A percentile compares a stretch with the other conserved stretches of the same genome.
Conservation (phyloP, 2,888 invertebrate genomes). For the Orthosia incerta region DNA sequence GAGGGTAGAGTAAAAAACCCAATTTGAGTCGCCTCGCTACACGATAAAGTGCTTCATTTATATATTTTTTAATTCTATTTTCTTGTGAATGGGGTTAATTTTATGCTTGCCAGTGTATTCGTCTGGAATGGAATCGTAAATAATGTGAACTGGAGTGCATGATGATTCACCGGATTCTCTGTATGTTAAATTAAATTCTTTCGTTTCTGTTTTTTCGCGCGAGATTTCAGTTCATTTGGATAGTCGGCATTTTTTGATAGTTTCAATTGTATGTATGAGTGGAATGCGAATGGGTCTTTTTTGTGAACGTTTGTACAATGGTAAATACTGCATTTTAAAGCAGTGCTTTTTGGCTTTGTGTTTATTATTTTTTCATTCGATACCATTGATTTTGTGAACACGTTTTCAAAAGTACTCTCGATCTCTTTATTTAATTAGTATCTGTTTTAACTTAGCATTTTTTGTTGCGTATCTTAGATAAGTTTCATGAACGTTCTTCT, state of each 20-base stretch:
- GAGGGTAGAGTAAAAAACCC: slow-evolving; percentile 74
- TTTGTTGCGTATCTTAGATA: no score
- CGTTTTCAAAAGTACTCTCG: background rate
- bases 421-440: background rate
- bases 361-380: background rate
- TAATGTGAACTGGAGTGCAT: slow-evolving; percentile 58
- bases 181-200: slow-evolving; percentile 57
- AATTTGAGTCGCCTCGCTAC: slow-evolving; percentile 73
- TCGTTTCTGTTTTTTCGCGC: slow-evolving; percentile 32
- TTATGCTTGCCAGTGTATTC: slow-evolving; percentile 67
- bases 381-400: background rate
- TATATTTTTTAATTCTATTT: slow-evolving; percentile 76
- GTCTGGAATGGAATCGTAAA: slow-evolving; percentile 59
- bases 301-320: background rate
- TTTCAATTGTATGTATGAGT: slow-evolving; percentile 6
- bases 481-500: background rate
- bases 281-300: slow-evolving; percentile 16
- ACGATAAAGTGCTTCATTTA: slow-evolving; percentile 63
- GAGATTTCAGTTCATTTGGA: slow-evolving; percentile 48
- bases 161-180: slow-evolving; percentile 35
- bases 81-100: slow-evolving; percentile 78
- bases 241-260: slow-evolving; percentile 30
- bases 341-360: background rate
- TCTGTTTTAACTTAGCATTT: background rate
- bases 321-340: background rate